A percentile compares a stretch with the other conserved stretches of the same genome.
Conservation (phyloP, 2,888 invertebrate genomes). For the Eueremaeus valkanovi region DNA sequence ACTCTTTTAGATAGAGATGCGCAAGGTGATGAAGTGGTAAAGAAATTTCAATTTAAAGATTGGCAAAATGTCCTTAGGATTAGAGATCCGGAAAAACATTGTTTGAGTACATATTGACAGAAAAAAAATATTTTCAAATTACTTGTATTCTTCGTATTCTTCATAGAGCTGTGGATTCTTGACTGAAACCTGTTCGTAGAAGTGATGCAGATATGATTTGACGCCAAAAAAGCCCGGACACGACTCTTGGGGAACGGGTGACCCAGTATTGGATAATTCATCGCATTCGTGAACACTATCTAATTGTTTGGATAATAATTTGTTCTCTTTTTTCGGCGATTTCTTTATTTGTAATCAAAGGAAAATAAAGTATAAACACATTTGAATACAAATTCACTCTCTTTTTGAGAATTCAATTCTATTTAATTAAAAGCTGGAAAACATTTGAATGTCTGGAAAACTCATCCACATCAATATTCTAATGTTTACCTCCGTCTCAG, state of each 20-base stretch:
- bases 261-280: background rate
- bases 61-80: too few relatives aligned
- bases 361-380: background rate
- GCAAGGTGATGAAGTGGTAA: too few relatives aligned
- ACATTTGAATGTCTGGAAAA: too few relatives aligned
- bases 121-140: constrained; percentile 10
- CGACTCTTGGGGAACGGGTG: constrained; percentile 35
- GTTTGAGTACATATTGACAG: too few relatives aligned
- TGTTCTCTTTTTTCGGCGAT: background rate
- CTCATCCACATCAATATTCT: too few relatives aligned
- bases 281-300: constrained; percentile 25
- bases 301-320: background rate
- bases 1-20: too few relatives aligned
- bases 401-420: too few relatives aligned
- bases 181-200: constrained; percentile 53
- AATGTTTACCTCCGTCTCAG: too few relatives aligned
- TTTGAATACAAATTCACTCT: too few relatives aligned
- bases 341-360: background rate
- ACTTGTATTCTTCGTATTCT: constrained; percentile 50
- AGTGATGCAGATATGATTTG: constrained; percentile 56
- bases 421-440: too few relatives aligned
- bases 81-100: too few relatives aligned
- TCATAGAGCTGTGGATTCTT: constrained; percentile 49
- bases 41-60: too few relatives aligned
- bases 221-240: constrained; percentile 55